These are phyloP conservation scores for Axis porcinus DNA, from an alignment of 2,113 vertebrate species.

Conservation along the genomic window DNA sequence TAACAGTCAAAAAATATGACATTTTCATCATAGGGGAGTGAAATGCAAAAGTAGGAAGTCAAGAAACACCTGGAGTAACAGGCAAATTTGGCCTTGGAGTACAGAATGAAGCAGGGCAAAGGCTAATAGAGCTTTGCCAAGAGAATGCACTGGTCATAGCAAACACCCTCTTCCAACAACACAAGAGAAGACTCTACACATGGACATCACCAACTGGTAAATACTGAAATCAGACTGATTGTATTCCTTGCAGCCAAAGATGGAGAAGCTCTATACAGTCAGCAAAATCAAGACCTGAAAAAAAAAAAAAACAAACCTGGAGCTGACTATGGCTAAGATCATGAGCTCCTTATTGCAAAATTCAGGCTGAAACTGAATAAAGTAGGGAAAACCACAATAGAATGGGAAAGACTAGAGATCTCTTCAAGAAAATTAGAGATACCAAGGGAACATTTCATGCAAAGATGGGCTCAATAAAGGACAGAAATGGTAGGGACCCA, in stretches of 20 bases:
- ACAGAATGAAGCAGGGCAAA: neutral
- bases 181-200: neutral
- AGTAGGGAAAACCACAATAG: neutral
- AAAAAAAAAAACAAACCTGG: neutral
- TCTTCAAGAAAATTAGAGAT: too few relatives aligned
- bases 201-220: neutral
- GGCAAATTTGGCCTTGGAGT: neutral
- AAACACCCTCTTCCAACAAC: neutral
- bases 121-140: neutral
- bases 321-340: neutral
- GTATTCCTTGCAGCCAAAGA: neutral
- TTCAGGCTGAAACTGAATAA: neutral
- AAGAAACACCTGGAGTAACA: neutral
- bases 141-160: neutral
- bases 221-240: neutral
- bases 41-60: neutral
- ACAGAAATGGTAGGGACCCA: too few relatives aligned
- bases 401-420: too few relatives aligned
- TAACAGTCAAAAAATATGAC: neutral
- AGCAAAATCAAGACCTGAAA: neutral
- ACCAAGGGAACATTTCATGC: too few relatives aligned
- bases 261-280: neutral
- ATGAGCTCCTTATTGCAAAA: neutral
- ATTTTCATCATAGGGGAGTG: neutral
- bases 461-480: too few relatives aligned